Evolutionary conservation across 2,113 vertebrate genomes (phyloP).

Genomic region (Lepus europaeus): DNA sequence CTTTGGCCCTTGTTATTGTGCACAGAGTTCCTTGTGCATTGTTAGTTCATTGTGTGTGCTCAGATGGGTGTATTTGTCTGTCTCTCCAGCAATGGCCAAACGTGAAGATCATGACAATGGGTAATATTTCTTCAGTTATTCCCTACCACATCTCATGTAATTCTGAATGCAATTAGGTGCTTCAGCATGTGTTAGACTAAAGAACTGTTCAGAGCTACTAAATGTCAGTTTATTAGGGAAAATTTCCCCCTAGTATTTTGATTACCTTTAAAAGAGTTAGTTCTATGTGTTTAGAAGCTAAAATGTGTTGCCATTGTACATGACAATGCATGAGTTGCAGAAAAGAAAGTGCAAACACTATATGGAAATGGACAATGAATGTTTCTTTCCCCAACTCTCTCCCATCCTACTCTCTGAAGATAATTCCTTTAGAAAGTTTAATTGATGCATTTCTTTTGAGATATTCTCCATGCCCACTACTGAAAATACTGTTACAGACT

Average conservation of each 20-base stretch:
- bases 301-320: not conserved
- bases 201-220: not conserved
- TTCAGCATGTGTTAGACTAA: not conserved
- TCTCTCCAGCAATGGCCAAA: not conserved
- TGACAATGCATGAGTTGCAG: not conserved
- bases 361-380: not conserved
- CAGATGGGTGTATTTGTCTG: not conserved
- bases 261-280: not conserved
- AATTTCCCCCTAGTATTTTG: not conserved
- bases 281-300: slow-evolving; percentile 14
- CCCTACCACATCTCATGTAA: not conserved
- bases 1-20: not conserved
- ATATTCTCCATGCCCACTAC: not conserved
- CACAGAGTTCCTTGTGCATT: not conserved
- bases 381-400: slow-evolving; percentile 15
- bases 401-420: not conserved
- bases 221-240: not conserved
- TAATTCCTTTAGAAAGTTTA: slow-evolving; percentile 42
- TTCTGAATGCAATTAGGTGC: not conserved
- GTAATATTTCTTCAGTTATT: not conserved
- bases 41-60: not conserved
- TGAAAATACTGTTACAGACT: not conserved
- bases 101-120: not conserved
- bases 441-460: not conserved
- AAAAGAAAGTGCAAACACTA: not conserved